phyloP scores from a whole-genome alignment of 2,797 vertebrate species.

The Semotilus atromaculatus region DNA sequence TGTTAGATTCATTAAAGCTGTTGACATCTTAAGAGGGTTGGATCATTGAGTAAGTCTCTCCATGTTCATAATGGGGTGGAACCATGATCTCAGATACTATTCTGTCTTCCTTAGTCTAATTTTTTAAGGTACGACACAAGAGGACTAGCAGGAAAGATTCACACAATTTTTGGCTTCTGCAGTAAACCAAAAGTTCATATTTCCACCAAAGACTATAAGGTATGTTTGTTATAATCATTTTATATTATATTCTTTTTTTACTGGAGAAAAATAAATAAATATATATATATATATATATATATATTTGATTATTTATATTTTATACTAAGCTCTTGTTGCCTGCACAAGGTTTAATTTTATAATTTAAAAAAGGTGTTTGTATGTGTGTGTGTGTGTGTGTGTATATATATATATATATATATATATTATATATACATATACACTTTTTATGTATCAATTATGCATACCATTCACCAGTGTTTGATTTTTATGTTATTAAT shows the following conservation, averaged over 20 bases:
- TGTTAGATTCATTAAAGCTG: conserved; percentile 59
- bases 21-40: conserved; percentile 49
- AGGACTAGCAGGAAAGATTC: background rate
- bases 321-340: background rate
- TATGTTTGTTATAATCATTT: background rate
- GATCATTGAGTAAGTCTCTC: conserved; percentile 25
- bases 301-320: background rate
- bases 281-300: background rate
- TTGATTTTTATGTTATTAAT: background rate
- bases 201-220: conserved; percentile 5
- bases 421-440: no score
- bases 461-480: no score
- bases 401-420: no score
- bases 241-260: background rate
- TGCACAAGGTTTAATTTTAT: no score
- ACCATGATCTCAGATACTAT: conserved; percentile 17
- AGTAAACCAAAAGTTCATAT: background rate
- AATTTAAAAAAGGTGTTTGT: no score
- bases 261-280: no score
- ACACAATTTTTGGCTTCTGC: background rate
- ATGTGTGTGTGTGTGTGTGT: no score
- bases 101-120: background rate
- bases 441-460: no score
- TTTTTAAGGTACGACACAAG: background rate
- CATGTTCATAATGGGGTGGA: conserved; percentile 36